Evolutionary conservation across 2,888 invertebrate genomes (phyloP).

Genomic region (Drosophila paucipuncta): DNA sequence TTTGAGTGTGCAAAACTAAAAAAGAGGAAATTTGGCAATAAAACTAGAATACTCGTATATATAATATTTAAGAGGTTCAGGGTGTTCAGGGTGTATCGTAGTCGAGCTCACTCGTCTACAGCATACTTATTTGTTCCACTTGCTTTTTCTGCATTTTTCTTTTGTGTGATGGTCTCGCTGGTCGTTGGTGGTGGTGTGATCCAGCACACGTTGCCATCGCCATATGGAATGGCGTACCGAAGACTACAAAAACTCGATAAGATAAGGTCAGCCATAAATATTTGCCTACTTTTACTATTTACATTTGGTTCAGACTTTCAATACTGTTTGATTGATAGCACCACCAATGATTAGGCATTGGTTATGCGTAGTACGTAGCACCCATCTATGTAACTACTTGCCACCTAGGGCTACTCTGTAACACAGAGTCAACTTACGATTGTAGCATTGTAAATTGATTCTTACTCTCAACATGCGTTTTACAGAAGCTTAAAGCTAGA

Average conservation of each 20-base stretch:
- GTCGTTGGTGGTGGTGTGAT: conserved; percentile 12
- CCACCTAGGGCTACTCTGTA: neutral
- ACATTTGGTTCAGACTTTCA: conserved; percentile 49
- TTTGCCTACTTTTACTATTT: conserved; percentile 37
- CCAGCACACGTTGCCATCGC: conserved; percentile 35
- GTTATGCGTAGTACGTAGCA: conserved; percentile 21
- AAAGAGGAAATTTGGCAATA: neutral
- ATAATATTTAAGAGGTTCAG: neutral
- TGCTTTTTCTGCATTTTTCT: conserved; percentile 3
- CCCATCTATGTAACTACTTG: conserved; percentile 16
- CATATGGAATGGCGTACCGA: conserved; percentile 34
- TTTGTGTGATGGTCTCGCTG: neutral
- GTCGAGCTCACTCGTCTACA: neutral
- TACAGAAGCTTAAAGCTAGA: neutral
- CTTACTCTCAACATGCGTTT: neutral
- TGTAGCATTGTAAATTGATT: neutral
- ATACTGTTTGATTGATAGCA: conserved; percentile 59
- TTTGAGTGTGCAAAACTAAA: neutral
- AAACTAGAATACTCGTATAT: neutral
- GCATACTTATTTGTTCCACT: neutral
- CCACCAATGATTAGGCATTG: conserved; percentile 27
- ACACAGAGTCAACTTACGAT: neutral
- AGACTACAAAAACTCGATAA: conserved; percentile 42
- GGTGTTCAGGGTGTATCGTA: neutral
- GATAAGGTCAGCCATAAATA: conserved; percentile 43